Base-by-base conservation (phyloP, 2,888 invertebrate genomes). In the Drosophila kambysellisi region DNA sequence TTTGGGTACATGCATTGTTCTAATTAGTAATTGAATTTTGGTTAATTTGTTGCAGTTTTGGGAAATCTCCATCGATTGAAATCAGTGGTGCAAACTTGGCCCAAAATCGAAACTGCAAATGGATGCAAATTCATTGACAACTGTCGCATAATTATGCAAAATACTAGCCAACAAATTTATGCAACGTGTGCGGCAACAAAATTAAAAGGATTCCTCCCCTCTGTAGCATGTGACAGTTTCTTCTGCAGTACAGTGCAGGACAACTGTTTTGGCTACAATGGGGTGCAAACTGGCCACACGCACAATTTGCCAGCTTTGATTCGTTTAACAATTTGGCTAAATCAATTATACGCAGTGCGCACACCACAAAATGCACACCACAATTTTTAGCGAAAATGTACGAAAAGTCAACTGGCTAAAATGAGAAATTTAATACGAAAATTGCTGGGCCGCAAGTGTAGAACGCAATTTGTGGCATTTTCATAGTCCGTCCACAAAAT, bases 241-340 rank as follows among this genome's bases (percentile, higher is more conserved):
- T 25, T 46, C 25, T 25, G 20, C 25, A 46, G 20, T 25, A 30
- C 4, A 52, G 39, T 41, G 53, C 67, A 59, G 76, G 48, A 60
- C 58, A 43, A 17, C 43, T 33, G 35, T 32, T 52, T 11, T n/a
- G 25, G 30, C 30, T 2, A 60, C 52, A 65, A 53, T 56, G 50
- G 50, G 30, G 17, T 60, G 58, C 54, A 51, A 64, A 79, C 69
- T 71, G 63, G 72, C 59, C 69, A 70, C 54, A 70, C 64, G 60
- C 72, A 39, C 59, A 82, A 84, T 83, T 84, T 83, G 77, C 69
- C 73, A 62, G 65, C 81, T 81, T 82, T 89, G 81, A 89, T 75
- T 76, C 74, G 80, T 60, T 82, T 85, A 87, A 82, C 88, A 84
- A 83, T 85, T 85, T 89, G 79, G 88, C 88, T 88, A 85, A 86